Conservation (phyloP, 2,797 vertebrate species). For the Epinephelus awoara region DNA sequence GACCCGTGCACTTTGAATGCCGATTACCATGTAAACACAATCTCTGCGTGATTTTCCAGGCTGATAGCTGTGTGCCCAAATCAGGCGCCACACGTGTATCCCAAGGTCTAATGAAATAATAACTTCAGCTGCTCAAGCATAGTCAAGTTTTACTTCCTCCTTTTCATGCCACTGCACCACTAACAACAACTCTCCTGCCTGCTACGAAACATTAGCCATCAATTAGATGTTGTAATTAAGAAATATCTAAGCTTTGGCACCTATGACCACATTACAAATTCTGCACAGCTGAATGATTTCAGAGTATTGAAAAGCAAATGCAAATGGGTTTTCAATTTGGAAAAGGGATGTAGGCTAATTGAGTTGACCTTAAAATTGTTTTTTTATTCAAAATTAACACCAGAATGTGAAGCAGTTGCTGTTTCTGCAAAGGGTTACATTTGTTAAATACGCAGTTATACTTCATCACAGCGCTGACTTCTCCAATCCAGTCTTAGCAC, state of each 20-base stretch:
- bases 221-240: slow-evolving; percentile 83
- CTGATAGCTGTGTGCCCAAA: slow-evolving; percentile 62
- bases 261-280: slow-evolving; percentile 74
- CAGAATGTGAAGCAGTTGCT: slow-evolving; percentile 34
- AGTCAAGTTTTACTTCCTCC: slow-evolving; percentile 69
- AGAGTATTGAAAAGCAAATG: slow-evolving; percentile 66
- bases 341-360: slow-evolving; percentile 64
- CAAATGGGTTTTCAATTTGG: slow-evolving; percentile 71
- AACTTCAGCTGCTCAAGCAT: slow-evolving; percentile 73
- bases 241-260: slow-evolving; percentile 75
- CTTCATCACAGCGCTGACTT: slow-evolving; percentile 33
- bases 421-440: slow-evolving; percentile 19
- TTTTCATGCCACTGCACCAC: slow-evolving; percentile 62
- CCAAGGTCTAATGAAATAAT: slow-evolving; percentile 75
- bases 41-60: slow-evolving; percentile 68
- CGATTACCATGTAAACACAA: slow-evolving; percentile 79
- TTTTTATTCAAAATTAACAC: slow-evolving; percentile 63
- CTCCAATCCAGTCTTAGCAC: slow-evolving; percentile 18
- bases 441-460: slow-evolving; percentile 41
- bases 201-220: slow-evolving; percentile 78
- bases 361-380: slow-evolving; percentile 69
- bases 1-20: slow-evolving; percentile 79
- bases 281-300: slow-evolving; percentile 71
- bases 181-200: slow-evolving; percentile 70
- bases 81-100: slow-evolving; percentile 58